Evolutionary conservation across 2,888 invertebrate species (phyloP), one percentile per base, ranked within the genome.

Genomic region (Nemoura dubitans): DNA sequence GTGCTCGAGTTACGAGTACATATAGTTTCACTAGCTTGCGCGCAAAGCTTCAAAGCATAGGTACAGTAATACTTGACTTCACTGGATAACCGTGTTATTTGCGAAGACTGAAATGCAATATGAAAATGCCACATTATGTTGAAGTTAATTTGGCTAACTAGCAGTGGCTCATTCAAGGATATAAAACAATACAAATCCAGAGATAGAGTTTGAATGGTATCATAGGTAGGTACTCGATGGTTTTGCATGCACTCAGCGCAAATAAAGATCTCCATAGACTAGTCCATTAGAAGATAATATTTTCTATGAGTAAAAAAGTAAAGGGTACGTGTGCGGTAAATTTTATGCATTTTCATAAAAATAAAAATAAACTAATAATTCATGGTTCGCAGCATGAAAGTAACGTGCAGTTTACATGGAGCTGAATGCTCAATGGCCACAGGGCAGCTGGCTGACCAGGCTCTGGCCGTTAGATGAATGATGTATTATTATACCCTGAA

Each of bases 211-310:
- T 59, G 1, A 59, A 59, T 59, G 14, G 59, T 36, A n/a, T n/a
- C n/a, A n/a, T n/a, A n/a, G n/a, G n/a, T n/a, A n/a, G n/a, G 36
- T 59, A 59, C 59, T 59, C 59, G 59, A 59, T 59, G 59, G 59
- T 7, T 59, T 59, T 59, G 59, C 16, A 59, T 59, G 59, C 2
- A 59, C 21, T 59, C 59, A 59, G 14, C 14, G 59, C 59, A 59
- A 59, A 59, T 59, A 59, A 59, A 59, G 14, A 7, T 59, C 59
- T 59, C 59, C n/a, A n/a, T 21, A 59, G 59, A 7, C 16, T 14
- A 59, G 59, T 59, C 59, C 59, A 59, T 59, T 59, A 59, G 59
- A 3, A 59, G 16, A 59, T 59, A 21, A 21, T 59, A 59, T 59
- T 59, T 21, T 59, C 59, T 36, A 59, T 59, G 59, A 59, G 59